Base-by-base conservation (phyloP, 2,888 invertebrate genomes). In the Limnephilus lunatus region DNA sequence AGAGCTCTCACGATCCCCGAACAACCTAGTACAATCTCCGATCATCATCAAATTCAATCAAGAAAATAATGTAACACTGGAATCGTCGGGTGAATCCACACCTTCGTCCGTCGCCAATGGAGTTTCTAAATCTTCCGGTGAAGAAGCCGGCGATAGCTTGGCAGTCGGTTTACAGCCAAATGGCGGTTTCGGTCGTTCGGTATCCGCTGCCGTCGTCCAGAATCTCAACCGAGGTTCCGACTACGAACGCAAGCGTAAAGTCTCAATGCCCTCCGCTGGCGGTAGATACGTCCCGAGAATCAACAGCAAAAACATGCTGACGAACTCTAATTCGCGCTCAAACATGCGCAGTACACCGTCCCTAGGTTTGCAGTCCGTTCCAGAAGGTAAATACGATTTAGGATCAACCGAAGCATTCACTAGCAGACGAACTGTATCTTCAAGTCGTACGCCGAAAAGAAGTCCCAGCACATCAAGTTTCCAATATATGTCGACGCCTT, bases 401-500 rank as follows among this genome's bases (percentile, higher is more conserved):
- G 93, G 91, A 14, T 93, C 93, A 4, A 82, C 92, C 4, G 90
- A 92, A 39, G 89, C 85, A 9, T 93, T 93, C 85, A 90, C 91
- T 80, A 91, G 94, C 91, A 92, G 94, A 44, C 91, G 93, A 91
- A 96, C 96, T 30, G 92, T 95, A 3, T 94, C 95, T 0, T 95
- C 95, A 0, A 95, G 95, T 0, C 96, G 96, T 88, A 95, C 96
- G 2, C 97, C 97, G 0, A 97, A 96, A 94, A 96, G 97, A 0
- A 98, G 97, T 48, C 97, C 98, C 0, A 98, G 98, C 0, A 97
- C 97, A 0, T 98, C 98, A 81, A 98, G 98, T 88, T 98, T 98
- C 94, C 97, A 98, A 93, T 98, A 98, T 94, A 97, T 98, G 94
- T 98, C 98, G 87, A 98, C 98, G 0, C 98, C 98, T 0, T 98